These are phyloP conservation scores for Morone chrysops DNA, from an alignment of 2,113 vertebrate species.

Conservation along the genomic window DNA sequence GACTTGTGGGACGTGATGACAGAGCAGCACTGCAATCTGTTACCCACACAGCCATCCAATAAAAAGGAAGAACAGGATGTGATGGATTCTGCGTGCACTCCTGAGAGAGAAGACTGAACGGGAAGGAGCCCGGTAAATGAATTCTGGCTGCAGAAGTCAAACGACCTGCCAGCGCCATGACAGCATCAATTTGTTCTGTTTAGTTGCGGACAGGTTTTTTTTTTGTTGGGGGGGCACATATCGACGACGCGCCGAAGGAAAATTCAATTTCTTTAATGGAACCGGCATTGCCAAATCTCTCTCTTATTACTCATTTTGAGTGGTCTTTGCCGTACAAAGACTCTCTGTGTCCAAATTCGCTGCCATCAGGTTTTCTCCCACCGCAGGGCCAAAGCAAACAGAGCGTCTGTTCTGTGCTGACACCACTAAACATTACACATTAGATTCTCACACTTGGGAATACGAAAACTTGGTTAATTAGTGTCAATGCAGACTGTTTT, in stretches of 20 bases:
- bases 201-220: constrained; percentile 36
- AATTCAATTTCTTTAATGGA: constrained; percentile 63
- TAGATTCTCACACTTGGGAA: constrained; percentile 12
- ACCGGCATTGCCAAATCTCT: constrained; percentile 33
- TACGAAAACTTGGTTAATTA: constrained; percentile 6
- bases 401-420: constrained; percentile 9
- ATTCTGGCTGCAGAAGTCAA: constrained; percentile 61
- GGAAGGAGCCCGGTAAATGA: constrained; percentile 54
- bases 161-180: constrained; percentile 67
- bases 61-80: constrained; percentile 39
- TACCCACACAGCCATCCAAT: constrained; percentile 43
- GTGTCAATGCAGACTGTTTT: neutral
- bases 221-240: neutral
- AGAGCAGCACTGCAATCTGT: constrained; percentile 50
- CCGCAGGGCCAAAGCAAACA: constrained; percentile 40
- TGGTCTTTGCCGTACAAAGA: constrained; percentile 18
- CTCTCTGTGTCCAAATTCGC: constrained; percentile 12
- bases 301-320: constrained; percentile 49
- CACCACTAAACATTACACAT: constrained; percentile 28
- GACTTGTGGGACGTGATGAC: constrained; percentile 30
- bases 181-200: constrained; percentile 68
- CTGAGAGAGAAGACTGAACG: constrained; percentile 28
- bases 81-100: constrained; percentile 47
- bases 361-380: constrained; percentile 19
- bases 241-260: constrained; percentile 37